Evolutionary conservation across 2,888 invertebrate species (phyloP).

Genomic region (Scaptomyza parva): DNA sequence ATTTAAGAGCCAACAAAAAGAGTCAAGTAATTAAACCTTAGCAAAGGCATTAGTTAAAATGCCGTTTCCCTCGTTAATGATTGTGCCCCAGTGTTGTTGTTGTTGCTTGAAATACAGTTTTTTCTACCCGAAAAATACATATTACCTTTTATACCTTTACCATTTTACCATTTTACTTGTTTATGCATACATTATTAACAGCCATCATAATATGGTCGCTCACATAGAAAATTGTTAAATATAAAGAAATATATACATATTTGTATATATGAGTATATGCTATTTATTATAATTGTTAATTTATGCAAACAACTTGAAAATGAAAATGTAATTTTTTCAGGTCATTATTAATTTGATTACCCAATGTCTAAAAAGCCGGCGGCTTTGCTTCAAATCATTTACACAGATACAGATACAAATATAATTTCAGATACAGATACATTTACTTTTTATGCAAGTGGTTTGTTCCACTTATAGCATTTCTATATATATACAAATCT

Average conservation of each 20-base stretch:
- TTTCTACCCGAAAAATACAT: slow-evolving; percentile 31
- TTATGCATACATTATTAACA: slow-evolving; percentile 45
- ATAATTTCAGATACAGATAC: neutral
- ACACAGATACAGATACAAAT: slow-evolving; percentile 46
- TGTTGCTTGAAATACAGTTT: slow-evolving; percentile 44
- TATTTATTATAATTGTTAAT: slow-evolving; percentile 78
- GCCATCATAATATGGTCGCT: slow-evolving; percentile 32
- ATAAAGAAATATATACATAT: slow-evolving; percentile 6
- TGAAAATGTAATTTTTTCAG: slow-evolving; percentile 71
- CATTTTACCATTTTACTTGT: slow-evolving; percentile 45
- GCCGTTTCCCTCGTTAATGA: slow-evolving; percentile 55
- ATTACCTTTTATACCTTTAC: slow-evolving; percentile 33
- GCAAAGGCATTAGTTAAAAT: slow-evolving; percentile 48
- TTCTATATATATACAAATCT: neutral
- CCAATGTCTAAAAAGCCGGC: slow-evolving; percentile 57
- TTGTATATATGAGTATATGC: slow-evolving; percentile 6
- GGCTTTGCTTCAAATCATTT: slow-evolving; percentile 42
- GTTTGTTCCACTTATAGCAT: neutral
- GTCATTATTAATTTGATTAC: slow-evolving; percentile 80
- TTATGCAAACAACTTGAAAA: slow-evolving; percentile 79
- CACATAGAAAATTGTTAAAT: slow-evolving; percentile 43
- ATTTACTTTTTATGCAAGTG: neutral
- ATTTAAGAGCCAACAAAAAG: slow-evolving; percentile 8
- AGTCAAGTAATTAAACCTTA: slow-evolving; percentile 30
- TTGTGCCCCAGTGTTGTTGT: slow-evolving; percentile 20